A percentile compares a stretch with the other conserved stretches of the same genome.
Conservation (phyloP, 2,797 vertebrate genomes). For the Dromococcyx pavoninus region DNA sequence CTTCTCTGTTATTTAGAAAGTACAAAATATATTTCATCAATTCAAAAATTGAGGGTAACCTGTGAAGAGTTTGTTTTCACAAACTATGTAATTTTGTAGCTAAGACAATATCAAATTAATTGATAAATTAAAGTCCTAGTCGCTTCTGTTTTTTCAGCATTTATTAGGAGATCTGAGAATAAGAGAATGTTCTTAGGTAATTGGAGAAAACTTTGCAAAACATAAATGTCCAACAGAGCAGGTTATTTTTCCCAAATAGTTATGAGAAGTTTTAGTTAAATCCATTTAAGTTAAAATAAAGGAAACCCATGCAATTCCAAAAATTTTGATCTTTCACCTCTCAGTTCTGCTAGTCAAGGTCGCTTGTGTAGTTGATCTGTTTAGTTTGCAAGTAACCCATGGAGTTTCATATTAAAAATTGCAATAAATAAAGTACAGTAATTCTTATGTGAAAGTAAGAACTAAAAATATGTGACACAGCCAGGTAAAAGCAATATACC, state of each 20-base stretch:
- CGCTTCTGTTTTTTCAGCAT: neutral
- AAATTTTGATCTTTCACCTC: neutral
- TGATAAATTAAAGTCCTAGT: neutral
- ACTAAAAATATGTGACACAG: neutral
- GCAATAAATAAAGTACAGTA: neutral
- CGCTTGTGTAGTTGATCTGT: neutral
- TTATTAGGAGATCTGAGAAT: neutral
- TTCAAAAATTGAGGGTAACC: neutral
- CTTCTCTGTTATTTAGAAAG: neutral
- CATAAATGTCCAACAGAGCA: neutral
- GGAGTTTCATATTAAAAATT: neutral
- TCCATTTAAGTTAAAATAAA: neutral
- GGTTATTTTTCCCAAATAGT: neutral
- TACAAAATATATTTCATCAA: neutral
- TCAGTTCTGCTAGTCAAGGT: neutral
- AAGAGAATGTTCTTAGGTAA: neutral
- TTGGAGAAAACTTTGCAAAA: neutral
- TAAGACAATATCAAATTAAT: neutral
- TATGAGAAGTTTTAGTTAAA: neutral
- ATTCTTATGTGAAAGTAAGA: neutral
- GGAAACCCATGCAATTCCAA: neutral
- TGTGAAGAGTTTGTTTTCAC: neutral
- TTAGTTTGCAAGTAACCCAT: neutral
- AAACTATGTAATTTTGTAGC: neutral
- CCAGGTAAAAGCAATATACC: neutral